Base-by-base conservation (phyloP, 2,797 vertebrate genomes). In the Cuculus canorus region DNA sequence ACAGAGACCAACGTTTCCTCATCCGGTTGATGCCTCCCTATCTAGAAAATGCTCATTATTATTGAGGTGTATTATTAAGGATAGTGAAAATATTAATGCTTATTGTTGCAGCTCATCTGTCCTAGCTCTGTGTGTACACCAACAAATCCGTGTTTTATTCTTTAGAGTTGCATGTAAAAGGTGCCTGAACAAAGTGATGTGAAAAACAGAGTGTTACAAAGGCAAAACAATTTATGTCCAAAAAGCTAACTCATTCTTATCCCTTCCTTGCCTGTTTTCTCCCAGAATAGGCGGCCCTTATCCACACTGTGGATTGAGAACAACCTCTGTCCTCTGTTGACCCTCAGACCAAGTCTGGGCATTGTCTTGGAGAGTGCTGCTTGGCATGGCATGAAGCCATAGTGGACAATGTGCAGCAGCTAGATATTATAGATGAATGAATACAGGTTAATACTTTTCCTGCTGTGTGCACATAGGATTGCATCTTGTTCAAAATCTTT, bases 341-440 rank as follows among this genome's bases (percentile, higher is more conserved):
- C 17, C 27, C 9, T 25, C 30, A 33, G 35, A 59, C 28, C 9
- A 30, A 71, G 53, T 12, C 16, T 68, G 35, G 22, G 19, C 39
- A 23, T 54, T 25, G 6, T 30, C 27, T 79, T 27, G 21, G 63
- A 48, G 18, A 24, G 19, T 13, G 5, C 35, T 65, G 13, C n/a
- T 52, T 80, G 68, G 7, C 2, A 7, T 52, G 39, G 13, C 28
- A 19, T 23, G 43, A 63, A 56, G 60, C 24, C 27, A 7, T 28
- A 43, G 11, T 7, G 23, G 25, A 9, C 37, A 61, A 16, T 6
- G 11, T 13, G 16, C 23, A 59, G 30, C 23, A 79, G 48, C n/a
- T 85, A 27, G 2, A 0, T 64, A 14, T 16, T 39, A n/a, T 7
- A 33, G 41, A 17, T 13, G 5, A 4, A 17, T 13, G 5, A 4